Percentiles rank a stretch among this genome's conserved stretches.
Evolutionary conservation across 2,797 vertebrate species (phyloP).

Genomic region (Coendou prehensilis): DNA sequence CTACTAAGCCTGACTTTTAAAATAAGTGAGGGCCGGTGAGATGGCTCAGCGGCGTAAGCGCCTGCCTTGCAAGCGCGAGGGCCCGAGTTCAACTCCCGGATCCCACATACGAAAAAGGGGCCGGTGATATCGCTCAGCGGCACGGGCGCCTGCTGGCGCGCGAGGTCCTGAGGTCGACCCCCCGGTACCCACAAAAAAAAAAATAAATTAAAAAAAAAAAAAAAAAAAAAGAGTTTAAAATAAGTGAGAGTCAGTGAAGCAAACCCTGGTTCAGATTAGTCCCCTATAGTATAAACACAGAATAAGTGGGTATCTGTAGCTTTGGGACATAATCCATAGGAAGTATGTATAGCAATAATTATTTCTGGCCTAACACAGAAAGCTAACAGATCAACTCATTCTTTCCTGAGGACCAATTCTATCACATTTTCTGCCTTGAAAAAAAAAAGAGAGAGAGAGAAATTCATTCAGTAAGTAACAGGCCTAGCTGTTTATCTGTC

Average conservation of each 20-base stretch:
- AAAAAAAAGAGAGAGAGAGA: not conserved
- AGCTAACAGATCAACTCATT: slow-evolving; percentile 73
- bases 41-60: too few species aligned
- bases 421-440: slow-evolving; percentile 55
- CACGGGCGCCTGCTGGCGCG: too few species aligned
- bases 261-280: slow-evolving; percentile 39
- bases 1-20: slow-evolving; percentile 76
- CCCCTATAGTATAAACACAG: slow-evolving; percentile 72
- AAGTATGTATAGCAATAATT: slow-evolving; percentile 72
- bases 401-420: slow-evolving; percentile 66
- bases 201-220: too few species aligned
- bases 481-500: slow-evolving; percentile 60
- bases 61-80: too few species aligned
- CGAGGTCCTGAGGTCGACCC: too few species aligned
- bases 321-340: slow-evolving; percentile 73
- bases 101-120: too few species aligned
- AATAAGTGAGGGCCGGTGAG: slow-evolving; percentile 70
- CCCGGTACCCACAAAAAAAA: too few species aligned
- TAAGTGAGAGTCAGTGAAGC: slow-evolving; percentile 64
- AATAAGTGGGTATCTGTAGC: slow-evolving; percentile 63
- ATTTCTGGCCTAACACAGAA: slow-evolving; percentile 68
- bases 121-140: too few species aligned
- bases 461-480: slow-evolving; percentile 62
- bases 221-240: too few species aligned
- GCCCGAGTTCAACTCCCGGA: too few species aligned